These are phyloP conservation scores for Apamea anceps DNA, from an alignment of 2,888 invertebrate genomes.

Conservation along the genomic window DNA sequence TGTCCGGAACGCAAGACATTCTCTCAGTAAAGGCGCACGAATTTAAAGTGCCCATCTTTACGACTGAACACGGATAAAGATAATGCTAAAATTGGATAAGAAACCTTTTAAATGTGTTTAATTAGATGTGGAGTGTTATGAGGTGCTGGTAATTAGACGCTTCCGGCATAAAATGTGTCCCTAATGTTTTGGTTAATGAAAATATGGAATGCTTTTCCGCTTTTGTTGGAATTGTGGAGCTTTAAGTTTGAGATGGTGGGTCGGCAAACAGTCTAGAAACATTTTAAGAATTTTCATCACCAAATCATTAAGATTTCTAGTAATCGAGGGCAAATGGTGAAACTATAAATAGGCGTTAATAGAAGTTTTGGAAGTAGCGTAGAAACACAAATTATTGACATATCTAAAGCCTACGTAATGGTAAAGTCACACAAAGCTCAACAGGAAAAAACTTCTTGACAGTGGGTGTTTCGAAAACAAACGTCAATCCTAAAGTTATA, in stretches of 20 bases:
- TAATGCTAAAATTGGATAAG: slow-evolving; percentile 50
- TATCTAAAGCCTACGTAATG: no score
- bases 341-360: no score
- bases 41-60: slow-evolving; percentile 61
- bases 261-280: not conserved
- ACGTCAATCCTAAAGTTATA: not conserved
- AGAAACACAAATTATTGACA: no score
- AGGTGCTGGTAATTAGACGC: slow-evolving; percentile 50
- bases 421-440: no score
- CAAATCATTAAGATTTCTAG: no score
- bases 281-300: no score
- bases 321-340: no score
- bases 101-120: slow-evolving; percentile 50
- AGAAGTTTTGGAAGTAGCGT: no score
- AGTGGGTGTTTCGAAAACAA: not conserved
- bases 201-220: not conserved
- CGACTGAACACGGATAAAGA: slow-evolving; percentile 41
- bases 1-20: slow-evolving; percentile 49
- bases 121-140: slow-evolving; percentile 51
- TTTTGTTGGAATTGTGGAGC: not conserved
- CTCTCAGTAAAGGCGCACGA: slow-evolving; percentile 28
- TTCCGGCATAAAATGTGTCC: slow-evolving; percentile 30
- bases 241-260: not conserved
- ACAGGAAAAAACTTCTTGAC: no score
- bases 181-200: slow-evolving; percentile 9